Base-by-base conservation (phyloP, 2,113 vertebrate genomes). In the Tupaia tana region DNA sequence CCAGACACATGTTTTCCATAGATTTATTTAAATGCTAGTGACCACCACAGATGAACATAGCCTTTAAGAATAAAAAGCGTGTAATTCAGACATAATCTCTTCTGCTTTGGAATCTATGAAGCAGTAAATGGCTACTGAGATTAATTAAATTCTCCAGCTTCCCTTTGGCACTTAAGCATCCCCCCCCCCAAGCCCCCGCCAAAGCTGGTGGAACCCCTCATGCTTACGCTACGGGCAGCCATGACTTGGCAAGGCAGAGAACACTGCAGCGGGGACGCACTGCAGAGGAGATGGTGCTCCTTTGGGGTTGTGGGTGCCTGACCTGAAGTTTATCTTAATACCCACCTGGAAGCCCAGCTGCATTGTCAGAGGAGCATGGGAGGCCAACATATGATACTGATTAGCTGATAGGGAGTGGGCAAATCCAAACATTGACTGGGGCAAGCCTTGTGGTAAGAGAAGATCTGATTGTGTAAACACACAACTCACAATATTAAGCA, bases 71-170 rank as follows among this genome's bases (percentile, higher is more conserved):
- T 58, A 87, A 93, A 90, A 66, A 66, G 86, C 82, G 19, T 80
- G 75, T 79, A 93, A 94, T 82, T 52, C 93, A 97, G 91, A 81
- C 31, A 87, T 93, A 95, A 94, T 91, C 74, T 58, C 86, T 91
- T n/a, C 82, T 58, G 22, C 90, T 96, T 20, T 95, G 83, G 74
- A 87, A 85, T 22, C 18, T 34, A 84, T 69, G 70, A 97, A 97
- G 80, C 7, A 3, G 19, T 70, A 94, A 97, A 96, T 29, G 64
- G 71, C 66, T 91, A 43, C 29, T 52, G 59, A 86, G 73, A 58
- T 64, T 3, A 31, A 91, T 70, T 75, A 15, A 0, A 6, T 0
- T 1, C 71, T 74, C 24, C 18, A 80, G 29, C n/a, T 74, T 78
- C 90, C 91, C 73, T 34, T 29, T n/a, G 90, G 70, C 70, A 86